Evolutionary conservation across 2,888 invertebrate genomes (phyloP), one percentile per base, ranked within the genome.

Genomic region (Leucozona laternaria): DNA sequence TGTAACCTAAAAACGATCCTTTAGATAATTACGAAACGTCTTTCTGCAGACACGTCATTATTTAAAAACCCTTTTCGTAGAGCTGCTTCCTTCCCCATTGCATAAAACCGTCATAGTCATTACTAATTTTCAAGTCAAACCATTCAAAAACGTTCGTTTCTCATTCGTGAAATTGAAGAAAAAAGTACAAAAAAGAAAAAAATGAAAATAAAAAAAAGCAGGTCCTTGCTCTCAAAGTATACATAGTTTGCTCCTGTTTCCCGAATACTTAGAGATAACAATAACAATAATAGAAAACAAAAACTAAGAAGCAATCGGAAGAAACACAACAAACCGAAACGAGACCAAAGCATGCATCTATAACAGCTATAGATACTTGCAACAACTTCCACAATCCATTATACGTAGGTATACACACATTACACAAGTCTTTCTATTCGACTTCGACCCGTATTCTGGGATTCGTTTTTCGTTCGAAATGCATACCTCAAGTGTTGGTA

Each of bases 161-260:
- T 34, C 60, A 76, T 62, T 68, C 50, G 57, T 43, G 34, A 64
- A 64, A 64, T 60, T 80, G 66, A 64, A 15, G 34, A 62, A 71
- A 64, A 57, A 64, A 43, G 37, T 43, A 28, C 25, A 43, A 22
- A 34, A 17, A 40, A 60, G 8, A 40, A 60, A 62, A 2, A 15
- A 0, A 5, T 0, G 17, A 17, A 45, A 45, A 11, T 20, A 64
- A 45, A 11, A 31, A 64, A 75, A 79, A 71, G 17, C n/a, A 79
- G 73, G 78, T 83, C 75, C 73, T 83, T 79, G 79, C 78, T 48
- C 82, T 68, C 50, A 60, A 68, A 82, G 66, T 78, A n/a, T n/a
- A n/a, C n/a, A n/a, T n/a, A 82, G 71, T 40, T 77, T 58, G 58
- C 50, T 72, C 50, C 43, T 62, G 45, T 75, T 48, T 57, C 25